These are phyloP conservation scores for Ectemnius cavifrons DNA, from an alignment of 2,888 invertebrate genomes.

Conservation along the genomic window DNA sequence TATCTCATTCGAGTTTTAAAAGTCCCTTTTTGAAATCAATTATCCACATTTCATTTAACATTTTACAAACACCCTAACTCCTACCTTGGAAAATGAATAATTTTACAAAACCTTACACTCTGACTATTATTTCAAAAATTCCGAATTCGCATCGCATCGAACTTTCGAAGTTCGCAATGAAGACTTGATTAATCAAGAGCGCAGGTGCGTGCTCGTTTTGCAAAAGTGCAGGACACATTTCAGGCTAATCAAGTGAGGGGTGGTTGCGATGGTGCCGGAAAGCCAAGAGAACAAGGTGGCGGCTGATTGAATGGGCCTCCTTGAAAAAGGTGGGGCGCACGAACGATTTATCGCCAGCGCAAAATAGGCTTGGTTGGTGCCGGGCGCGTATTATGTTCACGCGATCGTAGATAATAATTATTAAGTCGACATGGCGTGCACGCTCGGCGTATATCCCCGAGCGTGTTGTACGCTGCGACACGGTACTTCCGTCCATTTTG, in stretches of 20 bases:
- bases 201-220: too few relatives aligned
- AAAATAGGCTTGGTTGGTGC: constrained; percentile 14
- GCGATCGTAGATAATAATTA: constrained; percentile 58
- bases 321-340: constrained; percentile 39
- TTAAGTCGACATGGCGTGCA: constrained; percentile 29
- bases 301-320: constrained; percentile 46
- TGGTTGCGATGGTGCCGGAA: not conserved
- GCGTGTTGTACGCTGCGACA: constrained; percentile 12
- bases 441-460: constrained; percentile 30
- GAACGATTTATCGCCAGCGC: constrained; percentile 37
- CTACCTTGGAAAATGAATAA: too few relatives aligned
- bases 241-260: constrained; percentile 33
- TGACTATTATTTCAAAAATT: too few relatives aligned
- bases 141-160: too few relatives aligned
- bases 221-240: constrained; percentile 15
- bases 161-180: too few relatives aligned
- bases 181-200: too few relatives aligned
- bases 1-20: too few relatives aligned
- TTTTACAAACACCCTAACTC: too few relatives aligned
- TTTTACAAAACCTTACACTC: too few relatives aligned
- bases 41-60: too few relatives aligned
- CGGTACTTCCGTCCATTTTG: constrained; percentile 40
- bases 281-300: constrained; percentile 42
- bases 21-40: too few relatives aligned
- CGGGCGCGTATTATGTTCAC: constrained; percentile 51